A percentile compares a stretch with the other conserved stretches of the same genome.
phyloP scores from a whole-genome alignment of 2,888 invertebrate species.

The Noctua pronuba region DNA sequence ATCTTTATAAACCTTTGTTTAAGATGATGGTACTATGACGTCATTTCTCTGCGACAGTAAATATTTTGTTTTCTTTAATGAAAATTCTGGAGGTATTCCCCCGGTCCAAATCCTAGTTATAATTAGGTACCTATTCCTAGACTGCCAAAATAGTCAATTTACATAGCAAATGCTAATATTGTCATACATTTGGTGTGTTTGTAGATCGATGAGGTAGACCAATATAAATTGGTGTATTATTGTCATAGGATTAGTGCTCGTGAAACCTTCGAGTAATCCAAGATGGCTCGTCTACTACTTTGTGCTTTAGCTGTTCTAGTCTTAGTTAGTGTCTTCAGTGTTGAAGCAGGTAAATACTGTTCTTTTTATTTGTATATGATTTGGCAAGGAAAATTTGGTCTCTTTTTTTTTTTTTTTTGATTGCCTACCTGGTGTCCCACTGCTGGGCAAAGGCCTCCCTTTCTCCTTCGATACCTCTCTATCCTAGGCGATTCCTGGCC shows the following conservation, averaged over 20 bases:
- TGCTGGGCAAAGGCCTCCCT: too few relatives aligned
- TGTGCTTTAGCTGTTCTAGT: constrained; percentile 34
- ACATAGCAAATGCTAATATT: constrained; percentile 43
- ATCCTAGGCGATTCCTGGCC: too few relatives aligned
- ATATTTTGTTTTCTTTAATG: too few relatives aligned
- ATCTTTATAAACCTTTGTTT: background rate
- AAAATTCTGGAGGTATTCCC: background rate
- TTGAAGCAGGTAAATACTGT: constrained; percentile 43
- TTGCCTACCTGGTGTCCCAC: too few relatives aligned
- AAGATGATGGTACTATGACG: background rate
- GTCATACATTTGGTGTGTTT: constrained; percentile 17
- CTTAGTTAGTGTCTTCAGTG: constrained; percentile 30
- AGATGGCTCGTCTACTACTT: constrained; percentile 46
- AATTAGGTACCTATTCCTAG: background rate
- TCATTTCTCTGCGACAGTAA: background rate
- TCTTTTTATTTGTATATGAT: background rate
- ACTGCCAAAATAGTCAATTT: constrained; percentile 17
- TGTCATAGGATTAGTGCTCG: constrained; percentile 11
- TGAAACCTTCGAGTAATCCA: constrained; percentile 8
- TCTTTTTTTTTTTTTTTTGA: too few relatives aligned
- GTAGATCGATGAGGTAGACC: background rate
- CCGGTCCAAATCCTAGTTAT: background rate
- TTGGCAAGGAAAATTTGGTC: too few relatives aligned
- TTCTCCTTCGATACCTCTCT: too few relatives aligned
- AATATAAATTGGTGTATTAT: constrained; percentile 42